These are phyloP conservation scores for Ornithorhynchus anatinus DNA, from an alignment of 2,113 vertebrate species.

Conservation along the genomic window DNA sequence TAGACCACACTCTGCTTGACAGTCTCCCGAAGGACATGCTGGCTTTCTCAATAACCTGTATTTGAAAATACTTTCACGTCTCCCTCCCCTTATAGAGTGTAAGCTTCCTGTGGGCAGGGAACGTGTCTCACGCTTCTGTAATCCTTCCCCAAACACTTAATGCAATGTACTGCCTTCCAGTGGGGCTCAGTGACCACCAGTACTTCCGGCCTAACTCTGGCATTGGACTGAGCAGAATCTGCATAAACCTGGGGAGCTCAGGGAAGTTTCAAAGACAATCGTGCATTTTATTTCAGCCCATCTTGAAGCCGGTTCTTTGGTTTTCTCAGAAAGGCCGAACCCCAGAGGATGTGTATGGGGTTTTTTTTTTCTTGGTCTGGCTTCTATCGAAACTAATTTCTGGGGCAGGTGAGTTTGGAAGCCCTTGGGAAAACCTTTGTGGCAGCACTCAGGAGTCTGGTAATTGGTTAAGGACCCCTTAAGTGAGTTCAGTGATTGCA, in stretches of 20 bases:
- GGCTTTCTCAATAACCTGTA: too few relatives aligned
- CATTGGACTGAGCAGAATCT: background rate
- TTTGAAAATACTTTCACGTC: too few relatives aligned
- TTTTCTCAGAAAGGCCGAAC: background rate
- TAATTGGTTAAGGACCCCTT: conserved; percentile 42
- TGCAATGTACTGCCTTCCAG: too few relatives aligned
- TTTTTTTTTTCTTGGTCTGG: background rate
- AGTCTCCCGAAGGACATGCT: too few relatives aligned
- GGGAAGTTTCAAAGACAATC: conserved; percentile 18
- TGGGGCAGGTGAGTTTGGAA: background rate
- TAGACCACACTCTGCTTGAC: too few relatives aligned
- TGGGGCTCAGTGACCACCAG: too few relatives aligned
- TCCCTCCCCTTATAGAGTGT: too few relatives aligned
- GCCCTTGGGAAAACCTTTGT: background rate
- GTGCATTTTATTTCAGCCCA: conserved; percentile 4
- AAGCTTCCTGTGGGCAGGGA: too few relatives aligned
- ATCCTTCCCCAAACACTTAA: too few relatives aligned
- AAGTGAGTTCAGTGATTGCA: conserved; percentile 47
- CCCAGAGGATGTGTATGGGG: background rate
- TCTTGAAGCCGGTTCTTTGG: conserved; percentile 21
- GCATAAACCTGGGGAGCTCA: conserved; percentile 6
- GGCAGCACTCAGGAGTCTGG: conserved; percentile 8
- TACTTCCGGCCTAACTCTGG: background rate
- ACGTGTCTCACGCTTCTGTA: too few relatives aligned
- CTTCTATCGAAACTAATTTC: background rate